Evolutionary conservation across 2,888 invertebrate genomes (phyloP), one percentile per base, ranked within the genome.

Genomic region (Physocephala rufipes): DNA sequence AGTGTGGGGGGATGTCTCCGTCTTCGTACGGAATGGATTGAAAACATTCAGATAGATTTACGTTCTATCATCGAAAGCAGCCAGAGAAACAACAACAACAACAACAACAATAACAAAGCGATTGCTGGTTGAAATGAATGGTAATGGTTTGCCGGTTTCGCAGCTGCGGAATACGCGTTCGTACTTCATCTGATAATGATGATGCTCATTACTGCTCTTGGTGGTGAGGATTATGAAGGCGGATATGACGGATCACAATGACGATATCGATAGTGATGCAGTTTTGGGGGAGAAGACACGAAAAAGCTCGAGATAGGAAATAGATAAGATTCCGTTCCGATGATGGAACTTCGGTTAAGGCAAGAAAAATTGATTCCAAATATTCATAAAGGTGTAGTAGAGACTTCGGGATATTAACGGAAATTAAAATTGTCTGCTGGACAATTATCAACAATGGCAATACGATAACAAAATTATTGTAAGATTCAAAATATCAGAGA

Each of bases 231-330:
- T 58, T 36, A 53, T 49, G 28, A 26, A 36, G 68, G 30, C n/a
- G 51, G 36, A 30, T 28, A 30, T 55, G 43, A 36, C 36, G 36
- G n/a, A 30, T 53, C 2, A 51, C 55, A 61, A 72, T 71, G 70
- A 70, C 62, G 72, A 68, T 72, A 72, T 36, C 51, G 49, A 62
- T 62, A 62, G 62, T 62, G 36, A 49, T 55, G 55, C 36, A 55
- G 30, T 61, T 21, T 36, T 9, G 36, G 36, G 36, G 36, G 36
- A 24, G 30, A 30, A 68, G 61, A 68, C n/a, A n/a, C n/a, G n/a
- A n/a, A n/a, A n/a, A n/a, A n/a, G n/a, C n/a, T n/a, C n/a, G n/a
- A n/a, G n/a, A n/a, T n/a, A n/a, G n/a, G n/a, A n/a, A 51, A 12
- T 13, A n/a, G n/a, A n/a, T 47, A 62, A 68, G 36, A n/a, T 36